phyloP scores from a whole-genome alignment of 2,888 invertebrate species.

The Drosophila fungiperda region DNA sequence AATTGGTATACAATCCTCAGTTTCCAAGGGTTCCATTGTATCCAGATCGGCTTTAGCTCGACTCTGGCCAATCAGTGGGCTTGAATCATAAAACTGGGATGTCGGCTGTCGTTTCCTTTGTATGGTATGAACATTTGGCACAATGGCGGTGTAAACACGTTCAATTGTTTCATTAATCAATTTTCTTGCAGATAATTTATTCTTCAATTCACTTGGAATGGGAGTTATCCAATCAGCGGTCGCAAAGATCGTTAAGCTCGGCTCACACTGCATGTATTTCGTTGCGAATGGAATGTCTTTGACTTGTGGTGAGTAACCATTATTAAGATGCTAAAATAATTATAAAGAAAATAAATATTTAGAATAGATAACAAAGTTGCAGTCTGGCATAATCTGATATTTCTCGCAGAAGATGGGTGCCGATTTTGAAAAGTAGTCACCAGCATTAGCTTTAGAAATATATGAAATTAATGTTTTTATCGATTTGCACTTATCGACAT shows the following conservation, averaged over 20 bases:
- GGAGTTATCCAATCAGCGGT: slow-evolving; percentile 77
- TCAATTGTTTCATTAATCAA: slow-evolving; percentile 73
- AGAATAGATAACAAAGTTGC: not conserved
- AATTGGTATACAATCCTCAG: slow-evolving; percentile 8
- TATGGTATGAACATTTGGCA: slow-evolving; percentile 39
- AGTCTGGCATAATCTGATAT: not conserved
- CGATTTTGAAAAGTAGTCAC: not conserved
- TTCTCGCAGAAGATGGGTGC: not conserved
- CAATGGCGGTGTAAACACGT: slow-evolving; percentile 68
- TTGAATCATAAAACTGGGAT: slow-evolving; percentile 59
- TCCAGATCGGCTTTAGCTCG: slow-evolving; percentile 6
- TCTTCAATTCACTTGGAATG: slow-evolving; percentile 62
- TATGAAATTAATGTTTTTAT: not conserved
- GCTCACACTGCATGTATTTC: slow-evolving; percentile 72
- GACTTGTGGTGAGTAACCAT: slow-evolving; percentile 79
- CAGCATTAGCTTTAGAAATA: not conserved
- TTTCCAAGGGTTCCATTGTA: slow-evolving; percentile 14
- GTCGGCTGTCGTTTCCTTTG: slow-evolving; percentile 39
- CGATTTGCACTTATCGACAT: not conserved
- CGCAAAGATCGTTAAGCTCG: slow-evolving; percentile 70
- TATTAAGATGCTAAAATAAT: slow-evolving; percentile 67
- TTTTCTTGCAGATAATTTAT: slow-evolving; percentile 69
- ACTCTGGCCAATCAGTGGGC: not conserved
- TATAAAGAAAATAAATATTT: not conserved
- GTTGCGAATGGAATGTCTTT: slow-evolving; percentile 66